These are phyloP conservation scores for Xestia xanthographa DNA, from an alignment of 2,888 invertebrate species.

Conservation along the genomic window DNA sequence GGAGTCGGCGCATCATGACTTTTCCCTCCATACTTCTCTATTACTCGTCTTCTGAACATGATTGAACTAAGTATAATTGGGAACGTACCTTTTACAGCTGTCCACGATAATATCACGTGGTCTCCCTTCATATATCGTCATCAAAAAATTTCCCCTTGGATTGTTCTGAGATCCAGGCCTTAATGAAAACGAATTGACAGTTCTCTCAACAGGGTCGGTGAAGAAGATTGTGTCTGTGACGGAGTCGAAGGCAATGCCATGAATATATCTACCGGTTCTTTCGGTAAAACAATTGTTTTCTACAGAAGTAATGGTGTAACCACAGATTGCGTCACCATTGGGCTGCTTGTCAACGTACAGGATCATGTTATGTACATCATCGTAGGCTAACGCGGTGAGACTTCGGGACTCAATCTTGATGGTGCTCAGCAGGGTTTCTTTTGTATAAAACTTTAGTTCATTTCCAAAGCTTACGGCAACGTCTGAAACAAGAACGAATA, in stretches of 20 bases:
- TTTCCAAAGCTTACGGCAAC: neutral
- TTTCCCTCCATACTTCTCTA: neutral
- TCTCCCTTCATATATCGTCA: conserved; percentile 75
- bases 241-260: conserved; percentile 94
- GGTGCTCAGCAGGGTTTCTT: conserved; percentile 74
- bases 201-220: conserved; percentile 87
- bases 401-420: neutral
- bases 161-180: conserved; percentile 73
- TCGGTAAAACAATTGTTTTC: conserved; percentile 84
- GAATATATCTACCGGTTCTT: conserved; percentile 90
- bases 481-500: neutral
- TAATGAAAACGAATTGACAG: conserved; percentile 89
- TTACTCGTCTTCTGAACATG: neutral
- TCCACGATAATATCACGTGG: conserved; percentile 23
- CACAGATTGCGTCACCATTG: conserved; percentile 92
- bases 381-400: conserved; percentile 87
- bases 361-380: conserved; percentile 91
- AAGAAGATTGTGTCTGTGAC: conserved; percentile 94
- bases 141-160: conserved; percentile 80
- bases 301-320: conserved; percentile 81
- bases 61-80: conserved; percentile 64
- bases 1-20: neutral
- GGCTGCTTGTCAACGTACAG: conserved; percentile 92
- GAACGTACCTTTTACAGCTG: conserved; percentile 60
- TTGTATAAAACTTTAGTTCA: conserved; percentile 84